A percentile compares a stretch with the other conserved stretches of the same genome.
Evolutionary conservation across 1,140 invertebrate species (phyloP).

Genomic region (Orussus abietinus): DNA sequence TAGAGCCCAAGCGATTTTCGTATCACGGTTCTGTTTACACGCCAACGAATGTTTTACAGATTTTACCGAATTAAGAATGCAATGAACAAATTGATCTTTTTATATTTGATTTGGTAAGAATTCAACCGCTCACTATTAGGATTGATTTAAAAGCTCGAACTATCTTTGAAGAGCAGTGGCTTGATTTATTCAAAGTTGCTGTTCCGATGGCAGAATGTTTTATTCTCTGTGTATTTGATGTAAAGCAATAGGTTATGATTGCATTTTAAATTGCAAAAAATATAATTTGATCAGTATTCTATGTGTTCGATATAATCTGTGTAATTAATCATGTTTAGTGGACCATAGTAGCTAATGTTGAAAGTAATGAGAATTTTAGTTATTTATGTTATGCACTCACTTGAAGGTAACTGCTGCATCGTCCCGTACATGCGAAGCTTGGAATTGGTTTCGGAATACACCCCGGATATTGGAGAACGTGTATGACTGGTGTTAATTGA

Average conservation of each 20-base stretch:
- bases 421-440: slow-evolving; percentile 86
- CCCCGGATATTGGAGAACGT: slow-evolving; percentile 86
- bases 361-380: background rate
- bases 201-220: no score
- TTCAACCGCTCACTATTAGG: background rate
- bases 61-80: no score
- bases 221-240: background rate
- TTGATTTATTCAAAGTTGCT: no score
- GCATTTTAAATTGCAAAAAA: no score
- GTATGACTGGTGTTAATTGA: slow-evolving; percentile 85
- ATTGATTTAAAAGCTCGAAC: background rate
- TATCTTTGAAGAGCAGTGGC: no score
- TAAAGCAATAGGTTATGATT: background rate
- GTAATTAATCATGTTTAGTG: no score
- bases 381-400: slow-evolving; percentile 51
- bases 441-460: slow-evolving; percentile 91
- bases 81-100: no score
- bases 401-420: slow-evolving; percentile 89
- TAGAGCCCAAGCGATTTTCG: background rate
- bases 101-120: slow-evolving; percentile 3
- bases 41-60: background rate
- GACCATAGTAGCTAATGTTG: no score
- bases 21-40: background rate
- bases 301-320: no score
- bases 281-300: no score